Evolutionary conservation across 2,888 invertebrate species (phyloP), one percentile per base, ranked within the genome.

Genomic region (Eudiplozoon nipponicum): DNA sequence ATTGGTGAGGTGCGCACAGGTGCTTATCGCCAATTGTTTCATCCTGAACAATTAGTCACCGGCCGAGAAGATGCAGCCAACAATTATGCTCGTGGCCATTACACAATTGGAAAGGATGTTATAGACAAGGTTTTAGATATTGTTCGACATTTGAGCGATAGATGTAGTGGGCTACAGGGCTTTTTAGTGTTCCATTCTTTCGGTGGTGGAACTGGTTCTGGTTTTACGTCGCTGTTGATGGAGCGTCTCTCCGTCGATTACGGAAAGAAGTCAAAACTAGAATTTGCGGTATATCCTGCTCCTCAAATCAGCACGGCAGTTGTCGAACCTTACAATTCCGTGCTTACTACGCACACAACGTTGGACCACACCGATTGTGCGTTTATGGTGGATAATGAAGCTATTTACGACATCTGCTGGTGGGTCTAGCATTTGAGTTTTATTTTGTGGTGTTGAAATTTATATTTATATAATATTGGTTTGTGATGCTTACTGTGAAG

Each of bases 321-420:
- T 17, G 48, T 48, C 7, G 47, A 48, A 34, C 48, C 48, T 1
- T 81, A 80, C 70, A 81, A 80, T 65, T 77, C 80, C 0, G 77
- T 81, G 44, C 50, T 81, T 52, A 80, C 78, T 53, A 81, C 81
- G 45, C 81, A 81, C 65, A 81, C 81, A 38, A 81, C 81, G 44
- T 48, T 65, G 44, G 80, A 81, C 60, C 81, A 81, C 61, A 76
- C 76, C 0, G 80, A 81, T 65, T 81, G 80, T 60, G 77, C 80
- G 21, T 51, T 52, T 42, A 48, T 51, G 49, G 49, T 53, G 22
- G 54, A 53, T 41, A 53, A 53, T 42, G 53, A 53, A 42, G 53
- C 53, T 23, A 52, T 53, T 37, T 54, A 50, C 42, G 52, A 54
- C 42, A 53, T 52, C 39, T 51, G 51, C 42, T 43, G 49, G 15